Evolutionary conservation across 1,140 invertebrate species (phyloP).

Genomic region (Drosophila melanogaster): DNA sequence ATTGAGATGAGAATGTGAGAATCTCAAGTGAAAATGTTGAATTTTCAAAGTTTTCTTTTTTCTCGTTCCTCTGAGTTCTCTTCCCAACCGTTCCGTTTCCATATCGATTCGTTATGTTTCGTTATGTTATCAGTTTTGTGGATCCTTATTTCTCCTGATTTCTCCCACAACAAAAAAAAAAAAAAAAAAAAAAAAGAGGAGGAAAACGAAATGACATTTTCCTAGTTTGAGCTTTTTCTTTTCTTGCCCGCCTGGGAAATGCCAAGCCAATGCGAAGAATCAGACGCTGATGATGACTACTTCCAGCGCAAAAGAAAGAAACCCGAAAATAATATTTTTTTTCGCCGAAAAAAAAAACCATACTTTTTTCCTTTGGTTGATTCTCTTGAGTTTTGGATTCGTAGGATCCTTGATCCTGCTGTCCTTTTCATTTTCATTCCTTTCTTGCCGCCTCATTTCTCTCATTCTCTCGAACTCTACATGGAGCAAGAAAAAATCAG

Average conservation of each 20-base stretch:
- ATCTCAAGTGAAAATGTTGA: conserved; percentile 46
- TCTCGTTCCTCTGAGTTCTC: conserved; percentile 56
- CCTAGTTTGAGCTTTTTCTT: conserved; percentile 84
- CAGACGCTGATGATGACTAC: conserved; percentile 13
- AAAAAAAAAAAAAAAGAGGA: conserved; percentile 35
- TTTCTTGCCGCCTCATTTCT: conserved; percentile 44
- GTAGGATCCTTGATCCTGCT: conserved; percentile 11
- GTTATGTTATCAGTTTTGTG: conserved; percentile 10
- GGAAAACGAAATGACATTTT: conserved; percentile 56
- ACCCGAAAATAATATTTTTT: conserved; percentile 41
- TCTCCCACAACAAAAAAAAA: conserved; percentile 38
- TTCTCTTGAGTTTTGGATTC: conserved; percentile 20
- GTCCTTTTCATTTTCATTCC: conserved; percentile 40
- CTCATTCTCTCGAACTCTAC: conserved; percentile 56
- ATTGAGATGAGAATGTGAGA: conserved; percentile 52
- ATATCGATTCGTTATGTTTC: conserved; percentile 28
- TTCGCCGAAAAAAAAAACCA: conserved; percentile 11
- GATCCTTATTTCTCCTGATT: conserved; percentile 31
- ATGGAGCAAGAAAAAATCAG: conserved; percentile 49
- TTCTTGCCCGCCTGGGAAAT: conserved; percentile 74
- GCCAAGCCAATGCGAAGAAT: conserved; percentile 40
- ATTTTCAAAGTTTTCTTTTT: conserved; percentile 54
- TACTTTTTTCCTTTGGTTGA: conserved; percentile 27
- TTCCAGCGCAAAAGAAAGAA: conserved; percentile 27
- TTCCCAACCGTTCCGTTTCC: conserved; percentile 27